Conservation (phyloP, 2,797 vertebrate species). For the Gadopsis bispinosus region DNA sequence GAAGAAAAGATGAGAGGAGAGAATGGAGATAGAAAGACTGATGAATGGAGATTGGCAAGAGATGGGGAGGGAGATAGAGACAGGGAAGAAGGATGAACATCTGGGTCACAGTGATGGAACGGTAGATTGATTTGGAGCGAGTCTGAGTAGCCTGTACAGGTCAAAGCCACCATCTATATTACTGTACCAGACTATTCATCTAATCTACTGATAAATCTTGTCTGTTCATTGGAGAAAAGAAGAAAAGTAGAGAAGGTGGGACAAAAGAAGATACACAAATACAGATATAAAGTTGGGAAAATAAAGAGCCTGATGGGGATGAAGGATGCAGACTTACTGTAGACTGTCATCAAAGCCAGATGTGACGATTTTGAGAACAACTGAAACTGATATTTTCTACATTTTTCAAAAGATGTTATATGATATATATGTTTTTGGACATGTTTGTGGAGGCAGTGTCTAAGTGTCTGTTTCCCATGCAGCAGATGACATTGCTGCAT, state of each 20-base stretch:
- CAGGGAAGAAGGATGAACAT: conserved; percentile 62
- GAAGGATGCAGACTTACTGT: too few species aligned
- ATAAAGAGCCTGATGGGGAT: too few species aligned
- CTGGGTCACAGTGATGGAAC: conserved; percentile 70
- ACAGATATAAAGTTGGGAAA: neutral
- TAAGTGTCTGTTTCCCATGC: neutral
- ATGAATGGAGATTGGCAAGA: conserved; percentile 73
- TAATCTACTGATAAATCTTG: conserved; percentile 58
- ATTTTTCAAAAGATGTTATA: neutral
- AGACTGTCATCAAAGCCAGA: neutral
- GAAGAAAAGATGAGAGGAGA: conserved; percentile 55
- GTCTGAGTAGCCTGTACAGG: conserved; percentile 78
- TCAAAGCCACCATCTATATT: conserved; percentile 83
- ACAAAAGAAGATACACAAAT: conserved; percentile 38
- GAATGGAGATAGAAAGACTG: conserved; percentile 69
- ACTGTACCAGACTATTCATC: conserved; percentile 78
- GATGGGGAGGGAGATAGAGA: conserved; percentile 47
- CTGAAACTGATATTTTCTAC: neutral
- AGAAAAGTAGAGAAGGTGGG: conserved; percentile 15
- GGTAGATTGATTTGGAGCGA: conserved; percentile 82
- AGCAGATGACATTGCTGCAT: neutral
- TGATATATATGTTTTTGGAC: neutral
- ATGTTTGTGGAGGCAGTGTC: neutral
- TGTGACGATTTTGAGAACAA: neutral
- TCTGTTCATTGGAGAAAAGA: conserved; percentile 40